These are phyloP conservation scores for Zeus faber DNA, from an alignment of 2,113 vertebrate genomes.

Conservation along the genomic window DNA sequence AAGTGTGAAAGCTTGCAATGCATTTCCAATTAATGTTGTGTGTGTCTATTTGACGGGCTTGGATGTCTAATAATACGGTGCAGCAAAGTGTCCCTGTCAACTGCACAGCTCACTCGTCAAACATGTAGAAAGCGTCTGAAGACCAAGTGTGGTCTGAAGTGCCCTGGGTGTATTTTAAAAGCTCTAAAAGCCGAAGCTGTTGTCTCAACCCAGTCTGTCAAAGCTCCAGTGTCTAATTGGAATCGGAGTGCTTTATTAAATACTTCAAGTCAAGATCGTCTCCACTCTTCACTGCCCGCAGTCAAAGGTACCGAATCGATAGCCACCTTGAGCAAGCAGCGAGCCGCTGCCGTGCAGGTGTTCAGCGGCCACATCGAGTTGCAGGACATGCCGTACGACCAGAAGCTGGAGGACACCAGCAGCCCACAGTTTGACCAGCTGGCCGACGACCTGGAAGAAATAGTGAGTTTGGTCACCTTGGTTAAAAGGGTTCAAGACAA, in stretches of 20 bases:
- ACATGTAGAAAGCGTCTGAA: too few species aligned
- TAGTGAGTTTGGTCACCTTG: conserved; percentile 66
- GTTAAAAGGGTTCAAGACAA: too few species aligned
- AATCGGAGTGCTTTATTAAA: too few species aligned
- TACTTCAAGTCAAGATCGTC: conserved; percentile 6
- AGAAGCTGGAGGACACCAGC: conserved; percentile 56
- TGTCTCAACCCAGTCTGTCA: too few species aligned
- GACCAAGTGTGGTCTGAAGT: too few species aligned
- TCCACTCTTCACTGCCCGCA: conserved; percentile 26
- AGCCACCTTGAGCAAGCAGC: neutral
- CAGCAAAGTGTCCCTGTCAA: conserved; percentile 40
- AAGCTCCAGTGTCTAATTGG: too few species aligned
- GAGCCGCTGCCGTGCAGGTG: conserved; percentile 17
- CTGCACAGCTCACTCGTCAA: conserved; percentile 34
- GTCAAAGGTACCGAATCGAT: conserved; percentile 43
- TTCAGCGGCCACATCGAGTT: conserved; percentile 72
- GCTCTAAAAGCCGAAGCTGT: too few species aligned
- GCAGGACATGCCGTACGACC: conserved; percentile 31
- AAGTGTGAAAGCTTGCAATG: too few species aligned
- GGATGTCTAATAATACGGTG: conserved; percentile 43
- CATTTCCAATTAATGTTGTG: too few species aligned
- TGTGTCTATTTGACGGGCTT: too few species aligned
- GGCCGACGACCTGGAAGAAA: conserved; percentile 43
- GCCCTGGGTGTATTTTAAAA: too few species aligned
- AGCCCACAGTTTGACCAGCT: conserved; percentile 47